These are phyloP conservation scores for Melipona quadrifasciata DNA, from an alignment of 1,140 invertebrate species.

Conservation along the genomic window DNA sequence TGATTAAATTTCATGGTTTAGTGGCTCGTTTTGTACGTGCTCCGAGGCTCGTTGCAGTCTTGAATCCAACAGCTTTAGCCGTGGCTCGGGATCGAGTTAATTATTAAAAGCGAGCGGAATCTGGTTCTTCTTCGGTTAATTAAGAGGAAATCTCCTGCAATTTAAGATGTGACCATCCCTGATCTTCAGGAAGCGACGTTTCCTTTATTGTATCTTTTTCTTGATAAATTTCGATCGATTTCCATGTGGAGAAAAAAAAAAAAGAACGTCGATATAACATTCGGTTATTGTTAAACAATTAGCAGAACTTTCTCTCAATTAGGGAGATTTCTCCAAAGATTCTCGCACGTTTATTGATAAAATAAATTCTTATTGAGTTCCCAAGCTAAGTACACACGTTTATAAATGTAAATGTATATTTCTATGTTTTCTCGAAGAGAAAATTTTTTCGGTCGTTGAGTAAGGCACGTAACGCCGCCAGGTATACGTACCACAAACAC, in stretches of 20 bases:
- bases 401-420: neutral
- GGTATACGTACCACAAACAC: neutral
- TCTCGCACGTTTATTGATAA: too few species aligned
- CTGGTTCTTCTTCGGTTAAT: neutral
- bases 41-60: neutral
- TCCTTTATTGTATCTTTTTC: too few species aligned
- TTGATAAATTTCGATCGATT: too few species aligned
- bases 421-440: too few species aligned
- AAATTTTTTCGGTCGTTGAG: too few species aligned
- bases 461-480: neutral
- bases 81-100: neutral
- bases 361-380: too few species aligned
- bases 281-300: too few species aligned
- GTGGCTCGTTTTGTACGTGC: neutral
- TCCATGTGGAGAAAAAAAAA: too few species aligned
- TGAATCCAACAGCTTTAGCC: neutral
- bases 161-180: neutral
- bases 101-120: slow-evolving; percentile 4
- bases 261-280: too few species aligned
- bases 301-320: too few species aligned
- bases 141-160: neutral
- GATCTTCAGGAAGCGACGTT: neutral
- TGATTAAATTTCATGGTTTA: slow-evolving; percentile 17
- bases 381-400: too few species aligned
- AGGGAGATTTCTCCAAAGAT: too few species aligned